Evolutionary conservation across 2,888 invertebrate species (phyloP), one percentile per base, ranked within the genome.

Genomic region (Panzeria rudis): DNA sequence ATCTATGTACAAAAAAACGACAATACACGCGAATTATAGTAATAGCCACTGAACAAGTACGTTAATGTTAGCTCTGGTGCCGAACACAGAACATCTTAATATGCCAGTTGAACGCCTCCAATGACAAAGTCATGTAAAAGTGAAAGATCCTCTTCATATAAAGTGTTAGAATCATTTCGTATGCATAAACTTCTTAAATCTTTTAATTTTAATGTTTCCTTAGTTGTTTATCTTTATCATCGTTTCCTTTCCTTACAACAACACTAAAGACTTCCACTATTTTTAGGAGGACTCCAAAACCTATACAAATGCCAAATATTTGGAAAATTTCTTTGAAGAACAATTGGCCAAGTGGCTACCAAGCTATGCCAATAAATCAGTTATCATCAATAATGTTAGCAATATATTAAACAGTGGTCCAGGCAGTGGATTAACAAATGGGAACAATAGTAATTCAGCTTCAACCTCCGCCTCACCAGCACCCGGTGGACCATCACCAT

Each of bases 301-400:
- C 56, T 96, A 95, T 93, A 94, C 94, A 89, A 96, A 97, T 93
- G 97, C 96, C 56, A 95, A 95, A 92, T 95, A 95, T 86, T 94
- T 97, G 89, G 97, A 97, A 92, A 96, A 96, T 92, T 97, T 97
- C 93, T 97, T 97, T 92, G 97, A 97, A 89, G 95, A 96, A 89
- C 95, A 97, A 90, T 93, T 97, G 87, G 91, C 94, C 71, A 97
- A 97, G 92, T 97, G 96, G 95, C 93, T 97, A 88, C 97, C 97
- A 2, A 95, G 95, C 90, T 95, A 95, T 92, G 95, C 95, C 20
- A 87, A 81, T 59, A 87, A 83, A 77, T 78, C 82, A 44, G 83
- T 77, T 54, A 88, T 85, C 72, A 75, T 86, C 64, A 83, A 87
- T 59, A 88, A 82, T 80, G 69, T 75, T 41, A 86, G 79, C 79